Base-by-base conservation (phyloP, 2,797 vertebrate species). In the Phoeniculus purpureus region DNA sequence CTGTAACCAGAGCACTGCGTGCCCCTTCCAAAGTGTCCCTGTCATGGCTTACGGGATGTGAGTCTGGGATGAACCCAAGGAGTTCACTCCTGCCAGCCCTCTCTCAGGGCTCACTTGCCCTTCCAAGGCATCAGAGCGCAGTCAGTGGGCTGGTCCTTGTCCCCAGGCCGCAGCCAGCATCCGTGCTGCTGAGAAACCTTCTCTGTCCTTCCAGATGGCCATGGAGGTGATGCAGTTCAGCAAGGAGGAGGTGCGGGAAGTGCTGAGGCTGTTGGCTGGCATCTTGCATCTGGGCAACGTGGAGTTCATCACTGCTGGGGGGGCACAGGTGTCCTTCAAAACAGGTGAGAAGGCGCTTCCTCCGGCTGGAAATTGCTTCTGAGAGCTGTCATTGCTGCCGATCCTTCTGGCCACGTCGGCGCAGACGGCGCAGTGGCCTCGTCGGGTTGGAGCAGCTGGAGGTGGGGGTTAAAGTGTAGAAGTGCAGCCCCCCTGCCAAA, bases 181-280 rank as follows among this genome's bases (percentile, higher is more conserved):
- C 17, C 9, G 2, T 37, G 10, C 87, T 89, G 7, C 3, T 85
- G 82, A 89, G 77, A 47, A 54, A 93, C 27, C 20, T 86, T 25
- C 17, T 7, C 0, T 96, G 40, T 95, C 88, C 23, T 91, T 96
- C 82, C 96, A 99, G 99, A 98, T 93, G 60, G 98, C 99, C 15
- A 98, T 99, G 98, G 97, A 98, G 61, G 99, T 99, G 10, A 99
- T 99, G 98, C 98, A 99, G 88, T 99, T 99, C 96, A 98, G 98
- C 15, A 98, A 97, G 91, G 99, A 99, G 86, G 98, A 98, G 87
- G 98, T 99, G 26, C 96, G 62, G 51, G 99, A 99, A 92, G 96
- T 99, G 92, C 92, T 99, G 94, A 97, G 98, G 87, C 97, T 99
- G 68, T 98, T 99, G 79, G 98, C 99, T 20, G 99, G 98, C 40